Conservation (phyloP, 2,888 invertebrate species). For the Pyrgus malvae region DNA sequence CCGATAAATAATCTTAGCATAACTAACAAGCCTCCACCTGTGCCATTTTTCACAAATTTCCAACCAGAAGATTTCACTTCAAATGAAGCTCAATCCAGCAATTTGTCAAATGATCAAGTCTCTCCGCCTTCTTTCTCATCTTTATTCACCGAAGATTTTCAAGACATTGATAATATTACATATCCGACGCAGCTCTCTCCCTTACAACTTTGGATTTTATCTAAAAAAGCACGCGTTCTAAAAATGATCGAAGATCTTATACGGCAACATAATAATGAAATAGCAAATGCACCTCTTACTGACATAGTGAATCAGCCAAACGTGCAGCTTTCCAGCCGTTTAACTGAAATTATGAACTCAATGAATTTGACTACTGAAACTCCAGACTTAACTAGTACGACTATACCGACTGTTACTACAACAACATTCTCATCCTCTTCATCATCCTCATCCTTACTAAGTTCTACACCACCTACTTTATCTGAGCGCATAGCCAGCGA, state of each 20-base stretch:
- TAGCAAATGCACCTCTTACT: slow-evolving; percentile 59
- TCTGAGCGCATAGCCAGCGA: slow-evolving; percentile 30
- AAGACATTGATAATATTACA: slow-evolving; percentile 45
- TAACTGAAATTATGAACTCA: slow-evolving; percentile 64
- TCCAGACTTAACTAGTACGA: slow-evolving; percentile 36
- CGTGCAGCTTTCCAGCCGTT: slow-evolving; percentile 58
- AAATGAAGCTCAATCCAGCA: slow-evolving; percentile 34
- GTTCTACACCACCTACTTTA: slow-evolving; percentile 39
- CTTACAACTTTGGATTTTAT: slow-evolving; percentile 68
- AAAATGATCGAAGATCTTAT: slow-evolving; percentile 77
- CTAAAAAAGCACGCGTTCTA: slow-evolving; percentile 74
- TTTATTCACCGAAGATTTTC: slow-evolving; percentile 36
- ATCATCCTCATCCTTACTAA: slow-evolving; percentile 39
- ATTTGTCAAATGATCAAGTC: slow-evolving; percentile 37
- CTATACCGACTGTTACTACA: slow-evolving; percentile 39
- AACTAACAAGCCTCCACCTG: slow-evolving; percentile 51
- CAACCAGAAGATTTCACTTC: slow-evolving; percentile 50
- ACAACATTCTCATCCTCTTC: slow-evolving; percentile 44
- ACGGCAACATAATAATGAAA: slow-evolving; percentile 68
- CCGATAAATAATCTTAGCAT: slow-evolving; percentile 31
- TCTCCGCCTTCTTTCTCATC: slow-evolving; percentile 18
- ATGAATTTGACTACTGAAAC: slow-evolving; percentile 58
- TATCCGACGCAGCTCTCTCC: slow-evolving; percentile 61
- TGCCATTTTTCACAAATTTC: slow-evolving; percentile 65
- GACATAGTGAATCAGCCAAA: slow-evolving; percentile 53